These are phyloP conservation scores for Brachypteracias leptosomus DNA, from an alignment of 2,113 vertebrate genomes.

Conservation along the genomic window DNA sequence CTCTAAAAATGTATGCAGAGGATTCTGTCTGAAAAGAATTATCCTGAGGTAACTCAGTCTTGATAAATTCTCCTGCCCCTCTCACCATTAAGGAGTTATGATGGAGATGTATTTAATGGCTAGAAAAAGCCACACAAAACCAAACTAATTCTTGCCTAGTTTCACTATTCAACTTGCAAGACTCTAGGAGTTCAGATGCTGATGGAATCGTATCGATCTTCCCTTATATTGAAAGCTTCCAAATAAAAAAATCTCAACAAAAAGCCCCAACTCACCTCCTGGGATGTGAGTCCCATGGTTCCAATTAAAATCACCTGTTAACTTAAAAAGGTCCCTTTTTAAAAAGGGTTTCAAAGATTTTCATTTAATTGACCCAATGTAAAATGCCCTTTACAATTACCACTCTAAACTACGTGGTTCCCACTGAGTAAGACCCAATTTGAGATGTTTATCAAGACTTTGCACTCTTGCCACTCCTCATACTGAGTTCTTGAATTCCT, in stretches of 20 bases:
- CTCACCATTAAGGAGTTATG: neutral
- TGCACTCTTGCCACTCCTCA: slow-evolving; percentile 88
- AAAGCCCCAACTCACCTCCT: slow-evolving; percentile 4
- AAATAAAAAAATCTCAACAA: slow-evolving; percentile 61
- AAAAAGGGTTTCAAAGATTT: slow-evolving; percentile 98
- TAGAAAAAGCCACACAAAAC: neutral
- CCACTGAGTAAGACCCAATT: slow-evolving; percentile 98
- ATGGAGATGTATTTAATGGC: neutral
- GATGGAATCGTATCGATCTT: slow-evolving; percentile 82
- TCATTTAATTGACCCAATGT: slow-evolving; percentile 96
- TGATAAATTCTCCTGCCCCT: neutral
- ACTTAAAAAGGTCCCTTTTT: slow-evolving; percentile 92
- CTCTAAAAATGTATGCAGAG: neutral
- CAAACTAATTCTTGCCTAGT: slow-evolving; percentile 37
- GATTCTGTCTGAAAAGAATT: neutral
- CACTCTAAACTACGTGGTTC: slow-evolving; percentile 88
- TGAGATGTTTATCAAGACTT: slow-evolving; percentile 97
- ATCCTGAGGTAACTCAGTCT: neutral
- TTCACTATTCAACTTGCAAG: slow-evolving; percentile 67
- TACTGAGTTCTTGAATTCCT: slow-evolving; percentile 83
- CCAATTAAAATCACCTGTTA: slow-evolving; percentile 99
- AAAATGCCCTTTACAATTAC: slow-evolving; percentile 93
- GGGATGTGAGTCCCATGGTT: slow-evolving; percentile 84
- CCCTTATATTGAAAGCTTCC: slow-evolving; percentile 73
- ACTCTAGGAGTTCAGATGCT: slow-evolving; percentile 76